phyloP scores from a whole-genome alignment of 2,797 vertebrate genomes.

The Gadopsis bispinosus region DNA sequence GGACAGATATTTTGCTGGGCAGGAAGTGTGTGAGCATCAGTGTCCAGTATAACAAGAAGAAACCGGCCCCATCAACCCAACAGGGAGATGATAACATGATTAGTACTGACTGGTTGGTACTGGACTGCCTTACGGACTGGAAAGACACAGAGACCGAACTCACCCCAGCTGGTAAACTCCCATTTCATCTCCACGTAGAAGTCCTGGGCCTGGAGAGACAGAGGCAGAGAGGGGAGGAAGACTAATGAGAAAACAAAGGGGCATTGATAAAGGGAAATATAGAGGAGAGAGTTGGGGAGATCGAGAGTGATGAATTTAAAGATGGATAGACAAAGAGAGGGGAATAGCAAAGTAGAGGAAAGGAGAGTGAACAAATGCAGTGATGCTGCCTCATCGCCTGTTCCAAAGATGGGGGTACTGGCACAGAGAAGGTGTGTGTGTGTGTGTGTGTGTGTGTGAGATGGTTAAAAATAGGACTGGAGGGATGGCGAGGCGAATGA shows the following conservation, averaged over 20 bases:
- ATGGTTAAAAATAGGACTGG: constrained; percentile 52
- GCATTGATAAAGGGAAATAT: constrained; percentile 35
- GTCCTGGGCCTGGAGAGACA: constrained; percentile 90
- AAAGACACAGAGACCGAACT: constrained; percentile 69
- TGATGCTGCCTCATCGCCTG: constrained; percentile 32
- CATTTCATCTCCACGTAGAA: constrained; percentile 99
- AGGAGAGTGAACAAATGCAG: constrained; percentile 21
- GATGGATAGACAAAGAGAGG: constrained; percentile 13
- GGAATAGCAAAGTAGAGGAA: constrained; percentile 23
- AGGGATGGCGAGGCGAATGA: constrained; percentile 36
- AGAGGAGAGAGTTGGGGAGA: not conserved
- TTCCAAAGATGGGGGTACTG: constrained; percentile 35
- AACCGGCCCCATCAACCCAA: constrained; percentile 30
- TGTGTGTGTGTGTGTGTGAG: not conserved
- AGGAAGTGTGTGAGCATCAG: constrained; percentile 30
- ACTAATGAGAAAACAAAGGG: constrained; percentile 18
- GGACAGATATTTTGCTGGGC: not conserved
- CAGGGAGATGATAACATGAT: constrained; percentile 52
- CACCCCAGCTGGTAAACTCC: constrained; percentile 99
- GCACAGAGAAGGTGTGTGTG: constrained; percentile 27
- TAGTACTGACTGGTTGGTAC: constrained; percentile 33
- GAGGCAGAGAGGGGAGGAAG: constrained; percentile 26
- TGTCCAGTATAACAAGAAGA: constrained; percentile 45
- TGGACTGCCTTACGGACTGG: constrained; percentile 26
- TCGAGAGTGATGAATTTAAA: constrained; percentile 41